Evolutionary conservation across 30 jellyfish, hydroid and myxozoan genomes (phyloP).

Genomic region (Catostylus mosaicus): DNA sequence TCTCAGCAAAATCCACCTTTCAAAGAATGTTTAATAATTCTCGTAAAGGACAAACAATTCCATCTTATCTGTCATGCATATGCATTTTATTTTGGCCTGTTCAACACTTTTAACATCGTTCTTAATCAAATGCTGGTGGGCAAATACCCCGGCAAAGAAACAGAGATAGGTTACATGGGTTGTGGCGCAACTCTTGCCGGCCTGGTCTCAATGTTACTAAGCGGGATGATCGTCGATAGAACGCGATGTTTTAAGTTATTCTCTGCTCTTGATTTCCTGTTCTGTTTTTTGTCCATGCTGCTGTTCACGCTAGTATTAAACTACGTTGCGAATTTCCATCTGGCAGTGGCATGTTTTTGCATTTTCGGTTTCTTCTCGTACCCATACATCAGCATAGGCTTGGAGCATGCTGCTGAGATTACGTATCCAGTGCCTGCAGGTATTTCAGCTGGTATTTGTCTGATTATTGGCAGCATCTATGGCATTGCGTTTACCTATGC

Average conservation of each 20-base stretch:
- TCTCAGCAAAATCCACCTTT: conserved; percentile 29
- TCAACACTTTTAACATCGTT: conserved; percentile 77
- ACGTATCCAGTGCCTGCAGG: conserved; percentile 97
- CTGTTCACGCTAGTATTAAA: conserved; percentile 72
- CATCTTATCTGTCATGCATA: conserved; percentile 84
- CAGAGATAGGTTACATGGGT: conserved; percentile 92
- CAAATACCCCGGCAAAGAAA: conserved; percentile 76
- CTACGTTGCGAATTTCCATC: conserved; percentile 61
- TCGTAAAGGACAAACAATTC: conserved; percentile 64
- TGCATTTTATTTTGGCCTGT: conserved; percentile 78
- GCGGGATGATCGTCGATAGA: conserved; percentile 89
- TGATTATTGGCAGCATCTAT: conserved; percentile 81
- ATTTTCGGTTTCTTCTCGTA: conserved; percentile 87
- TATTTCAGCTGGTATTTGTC: conserved; percentile 81
- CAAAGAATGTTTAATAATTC: conserved; percentile 43
- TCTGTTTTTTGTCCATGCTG: conserved; percentile 58
- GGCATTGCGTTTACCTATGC: conserved; percentile 85
- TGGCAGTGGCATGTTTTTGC: conserved; percentile 70
- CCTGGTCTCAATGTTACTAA: conserved; percentile 72
- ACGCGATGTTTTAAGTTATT: conserved; percentile 60
- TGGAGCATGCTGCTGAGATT: conserved; percentile 96
- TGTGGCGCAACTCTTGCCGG: conserved; percentile 72
- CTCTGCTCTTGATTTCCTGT: conserved; percentile 38
- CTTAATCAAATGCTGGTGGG: conserved; percentile 78
- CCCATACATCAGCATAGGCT: conserved; percentile 94